phyloP scores from a whole-genome alignment of 2,797 vertebrate species.

The Peromyscus nudipes region DNA sequence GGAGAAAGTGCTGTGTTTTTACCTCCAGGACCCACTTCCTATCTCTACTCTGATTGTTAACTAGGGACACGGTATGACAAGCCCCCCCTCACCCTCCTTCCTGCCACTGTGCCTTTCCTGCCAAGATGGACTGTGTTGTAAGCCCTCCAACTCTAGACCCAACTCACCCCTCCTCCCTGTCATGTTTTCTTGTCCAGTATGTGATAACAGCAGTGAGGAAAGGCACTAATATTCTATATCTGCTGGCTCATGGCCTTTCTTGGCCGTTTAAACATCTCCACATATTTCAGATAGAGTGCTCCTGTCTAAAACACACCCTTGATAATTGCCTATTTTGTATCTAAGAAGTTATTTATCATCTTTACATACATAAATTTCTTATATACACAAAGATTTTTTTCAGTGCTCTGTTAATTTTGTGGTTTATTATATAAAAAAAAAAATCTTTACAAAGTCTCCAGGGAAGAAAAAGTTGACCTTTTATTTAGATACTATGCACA shows the following conservation, averaged over 20 bases:
- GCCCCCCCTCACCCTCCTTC: neutral
- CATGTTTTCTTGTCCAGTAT: neutral
- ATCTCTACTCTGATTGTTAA: neutral
- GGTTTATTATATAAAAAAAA: conserved; percentile 80
- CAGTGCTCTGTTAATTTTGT: conserved; percentile 79
- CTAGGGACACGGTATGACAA: neutral
- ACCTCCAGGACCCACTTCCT: neutral
- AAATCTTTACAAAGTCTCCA: conserved; percentile 69
- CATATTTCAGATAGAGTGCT: neutral
- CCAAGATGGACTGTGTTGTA: neutral
- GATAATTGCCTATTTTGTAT: neutral
- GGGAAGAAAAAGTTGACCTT: conserved; percentile 74
- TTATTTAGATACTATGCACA: conserved; percentile 80
- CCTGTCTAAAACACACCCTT: neutral
- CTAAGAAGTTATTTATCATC: conserved; percentile 71
- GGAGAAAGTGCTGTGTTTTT: neutral
- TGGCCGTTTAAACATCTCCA: neutral
- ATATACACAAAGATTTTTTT: conserved; percentile 56
- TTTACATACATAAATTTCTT: conserved; percentile 28
- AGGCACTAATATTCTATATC: neutral
- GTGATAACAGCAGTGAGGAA: neutral
- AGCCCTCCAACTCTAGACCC: neutral
- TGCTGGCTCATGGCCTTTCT: neutral
- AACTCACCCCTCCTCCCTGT: neutral
- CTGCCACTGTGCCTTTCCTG: neutral